phyloP scores from a whole-genome alignment of 2,113 vertebrate genomes.

The Epinephelus fuscoguttatus region DNA sequence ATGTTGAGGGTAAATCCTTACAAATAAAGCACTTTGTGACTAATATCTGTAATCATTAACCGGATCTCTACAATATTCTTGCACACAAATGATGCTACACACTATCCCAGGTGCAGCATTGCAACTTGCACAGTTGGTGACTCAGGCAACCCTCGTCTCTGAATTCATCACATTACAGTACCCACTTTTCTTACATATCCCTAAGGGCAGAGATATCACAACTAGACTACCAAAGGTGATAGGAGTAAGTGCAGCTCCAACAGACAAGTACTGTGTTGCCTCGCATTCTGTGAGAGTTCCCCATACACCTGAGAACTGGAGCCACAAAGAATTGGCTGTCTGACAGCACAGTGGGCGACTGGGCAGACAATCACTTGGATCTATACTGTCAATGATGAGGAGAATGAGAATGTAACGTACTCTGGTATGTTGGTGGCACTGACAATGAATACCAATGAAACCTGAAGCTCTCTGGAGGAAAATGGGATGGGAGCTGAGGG shows the following conservation, averaged over 20 bases:
- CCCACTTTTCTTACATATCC: constrained; percentile 12
- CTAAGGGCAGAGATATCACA: constrained; percentile 19
- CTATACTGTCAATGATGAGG: constrained; percentile 16
- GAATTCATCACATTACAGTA: constrained; percentile 8
- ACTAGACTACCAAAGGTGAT: neutral
- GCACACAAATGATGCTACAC: constrained; percentile 8
- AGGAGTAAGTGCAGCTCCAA: constrained; percentile 12
- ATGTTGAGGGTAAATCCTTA: neutral
- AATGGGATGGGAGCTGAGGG: constrained; percentile 53
- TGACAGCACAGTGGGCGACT: constrained; percentile 32
- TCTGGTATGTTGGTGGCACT: constrained; percentile 50
- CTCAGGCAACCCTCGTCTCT: neutral
- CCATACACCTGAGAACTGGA: constrained; percentile 53
- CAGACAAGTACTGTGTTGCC: constrained; percentile 19
- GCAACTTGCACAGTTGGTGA: neutral
- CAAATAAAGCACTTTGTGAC: neutral
- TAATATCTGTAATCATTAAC: neutral
- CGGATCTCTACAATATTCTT: neutral
- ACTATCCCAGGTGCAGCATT: neutral
- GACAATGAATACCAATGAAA: constrained; percentile 73
- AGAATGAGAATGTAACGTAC: constrained; percentile 43
- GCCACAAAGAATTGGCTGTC: constrained; percentile 11
- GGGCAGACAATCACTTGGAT: constrained; percentile 18
- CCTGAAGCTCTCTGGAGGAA: constrained; percentile 50
- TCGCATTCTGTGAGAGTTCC: constrained; percentile 30